Percentiles rank a stretch among this genome's conserved stretches.
Evolutionary conservation across 2,113 vertebrate genomes (phyloP).

Genomic region (Acrocephalus arundinaceus): DNA sequence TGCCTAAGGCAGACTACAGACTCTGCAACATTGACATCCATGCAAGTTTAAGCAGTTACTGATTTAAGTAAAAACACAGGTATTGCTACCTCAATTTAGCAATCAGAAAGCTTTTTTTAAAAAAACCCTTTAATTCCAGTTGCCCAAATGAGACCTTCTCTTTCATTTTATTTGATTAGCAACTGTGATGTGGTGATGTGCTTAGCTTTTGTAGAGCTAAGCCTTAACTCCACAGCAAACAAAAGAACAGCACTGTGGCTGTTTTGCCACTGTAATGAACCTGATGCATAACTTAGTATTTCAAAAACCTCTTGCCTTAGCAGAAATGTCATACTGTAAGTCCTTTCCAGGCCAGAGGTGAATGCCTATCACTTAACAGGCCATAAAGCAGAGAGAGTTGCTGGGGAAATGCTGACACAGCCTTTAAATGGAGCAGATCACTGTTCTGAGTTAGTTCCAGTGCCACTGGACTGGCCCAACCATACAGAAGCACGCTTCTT

Average conservation of each 20-base stretch:
- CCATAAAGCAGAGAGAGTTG: neutral
- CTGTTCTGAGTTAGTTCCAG: neutral
- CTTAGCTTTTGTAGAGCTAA: slow-evolving; percentile 23
- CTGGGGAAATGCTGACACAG: neutral
- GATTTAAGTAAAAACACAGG: accelerated
- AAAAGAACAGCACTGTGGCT: slow-evolving; percentile 44
- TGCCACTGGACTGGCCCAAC: neutral
- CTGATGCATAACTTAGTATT: neutral
- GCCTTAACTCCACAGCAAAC: neutral
- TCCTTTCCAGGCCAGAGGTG: slow-evolving; percentile 10
- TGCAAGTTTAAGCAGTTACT: neutral
- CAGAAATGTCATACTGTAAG: slow-evolving; percentile 8
- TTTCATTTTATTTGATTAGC: neutral
- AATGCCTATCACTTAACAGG: neutral
- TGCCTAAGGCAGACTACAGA: neutral
- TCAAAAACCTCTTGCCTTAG: neutral
- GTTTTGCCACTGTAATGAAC: slow-evolving; percentile 28
- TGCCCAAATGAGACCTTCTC: neutral
- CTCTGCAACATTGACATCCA: neutral
- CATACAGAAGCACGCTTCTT: accelerated
- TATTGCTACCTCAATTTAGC: neutral
- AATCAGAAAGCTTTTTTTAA: neutral
- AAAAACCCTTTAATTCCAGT: neutral
- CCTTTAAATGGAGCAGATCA: neutral
- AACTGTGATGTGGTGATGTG: neutral